Conservation (phyloP, 1,140 invertebrate species). For the Atta cephalotes region DNA sequence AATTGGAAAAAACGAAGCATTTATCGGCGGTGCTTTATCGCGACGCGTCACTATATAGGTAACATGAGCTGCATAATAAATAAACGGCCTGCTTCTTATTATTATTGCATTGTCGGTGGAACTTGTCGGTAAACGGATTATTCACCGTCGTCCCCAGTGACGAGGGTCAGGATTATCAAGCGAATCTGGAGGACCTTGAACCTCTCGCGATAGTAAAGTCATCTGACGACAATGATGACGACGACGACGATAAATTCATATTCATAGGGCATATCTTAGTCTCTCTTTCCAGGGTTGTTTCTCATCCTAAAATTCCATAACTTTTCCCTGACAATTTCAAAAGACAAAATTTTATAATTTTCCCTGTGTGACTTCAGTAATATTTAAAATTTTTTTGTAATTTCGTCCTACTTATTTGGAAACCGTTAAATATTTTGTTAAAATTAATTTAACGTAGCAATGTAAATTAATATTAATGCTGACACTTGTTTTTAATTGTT, state of each 20-base stretch:
- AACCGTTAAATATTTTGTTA: no score
- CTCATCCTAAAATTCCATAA: no score
- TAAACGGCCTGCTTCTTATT: constrained; percentile 19
- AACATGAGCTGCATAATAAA: constrained; percentile 33
- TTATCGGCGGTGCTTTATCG: constrained; percentile 61
- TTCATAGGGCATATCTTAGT: not conserved
- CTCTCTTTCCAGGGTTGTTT: not conserved
- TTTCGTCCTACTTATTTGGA: no score
- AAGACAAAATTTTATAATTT: no score
- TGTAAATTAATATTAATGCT: no score
- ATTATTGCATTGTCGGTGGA: constrained; percentile 15
- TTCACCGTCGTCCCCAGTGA: constrained; percentile 20
- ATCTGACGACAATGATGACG: not conserved
- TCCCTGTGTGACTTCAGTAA: no score
- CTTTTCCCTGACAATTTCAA: no score
- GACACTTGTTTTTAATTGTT: no score
- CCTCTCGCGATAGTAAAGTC: constrained; percentile 32
- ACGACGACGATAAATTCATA: constrained; percentile 29
- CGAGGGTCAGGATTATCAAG: constrained; percentile 61
- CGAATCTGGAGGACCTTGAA: constrained; percentile 54
- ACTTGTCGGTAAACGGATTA: constrained; percentile 11
- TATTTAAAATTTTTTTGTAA: no score
- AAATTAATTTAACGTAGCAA: no score
- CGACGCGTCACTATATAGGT: constrained; percentile 42
- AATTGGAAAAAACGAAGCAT: constrained; percentile 55